These are phyloP conservation scores for Drosophila kuntzei DNA, from an alignment of 2,888 invertebrate genomes.

Conservation along the genomic window DNA sequence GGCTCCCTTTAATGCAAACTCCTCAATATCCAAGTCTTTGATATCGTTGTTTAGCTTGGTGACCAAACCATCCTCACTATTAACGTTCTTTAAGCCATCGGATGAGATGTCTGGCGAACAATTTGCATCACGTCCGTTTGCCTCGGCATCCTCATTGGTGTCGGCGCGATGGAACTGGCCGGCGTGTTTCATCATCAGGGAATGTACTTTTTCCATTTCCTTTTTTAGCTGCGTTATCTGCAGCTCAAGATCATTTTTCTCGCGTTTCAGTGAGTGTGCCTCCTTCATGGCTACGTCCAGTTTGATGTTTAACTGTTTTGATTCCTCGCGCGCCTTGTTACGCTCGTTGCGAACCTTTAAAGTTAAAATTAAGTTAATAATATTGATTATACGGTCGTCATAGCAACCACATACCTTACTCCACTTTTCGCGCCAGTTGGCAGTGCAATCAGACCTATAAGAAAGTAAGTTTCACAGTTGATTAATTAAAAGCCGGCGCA, in stretches of 20 bases:
- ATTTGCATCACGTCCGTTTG: constrained; percentile 84
- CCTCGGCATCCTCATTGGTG: constrained; percentile 84
- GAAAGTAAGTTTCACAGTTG: background rate
- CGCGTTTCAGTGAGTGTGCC: constrained; percentile 90
- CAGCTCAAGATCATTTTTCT: constrained; percentile 91
- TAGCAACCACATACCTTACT: constrained; percentile 88
- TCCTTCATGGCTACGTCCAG: constrained; percentile 93
- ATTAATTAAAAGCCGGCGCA: constrained; percentile 1
- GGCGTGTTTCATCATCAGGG: constrained; percentile 89
- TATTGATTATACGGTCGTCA: constrained; percentile 62
- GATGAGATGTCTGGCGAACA: constrained; percentile 85
- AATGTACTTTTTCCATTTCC: constrained; percentile 92
- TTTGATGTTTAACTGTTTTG: constrained; percentile 92
- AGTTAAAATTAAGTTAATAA: constrained; percentile 6
- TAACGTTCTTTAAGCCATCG: constrained; percentile 85
- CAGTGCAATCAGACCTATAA: constrained; percentile 94
- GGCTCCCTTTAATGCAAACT: constrained; percentile 88
- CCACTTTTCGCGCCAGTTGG: constrained; percentile 98
- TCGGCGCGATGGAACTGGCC: constrained; percentile 88
- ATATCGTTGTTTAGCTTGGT: constrained; percentile 76
- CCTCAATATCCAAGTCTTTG: constrained; percentile 86
- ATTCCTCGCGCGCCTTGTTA: constrained; percentile 96
- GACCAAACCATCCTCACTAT: constrained; percentile 85
- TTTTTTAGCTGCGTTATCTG: constrained; percentile 91
- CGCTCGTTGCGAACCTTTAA: constrained; percentile 93